Conservation (phyloP, 2,797 vertebrate genomes). For the Scolopax bukidnonensis region DNA sequence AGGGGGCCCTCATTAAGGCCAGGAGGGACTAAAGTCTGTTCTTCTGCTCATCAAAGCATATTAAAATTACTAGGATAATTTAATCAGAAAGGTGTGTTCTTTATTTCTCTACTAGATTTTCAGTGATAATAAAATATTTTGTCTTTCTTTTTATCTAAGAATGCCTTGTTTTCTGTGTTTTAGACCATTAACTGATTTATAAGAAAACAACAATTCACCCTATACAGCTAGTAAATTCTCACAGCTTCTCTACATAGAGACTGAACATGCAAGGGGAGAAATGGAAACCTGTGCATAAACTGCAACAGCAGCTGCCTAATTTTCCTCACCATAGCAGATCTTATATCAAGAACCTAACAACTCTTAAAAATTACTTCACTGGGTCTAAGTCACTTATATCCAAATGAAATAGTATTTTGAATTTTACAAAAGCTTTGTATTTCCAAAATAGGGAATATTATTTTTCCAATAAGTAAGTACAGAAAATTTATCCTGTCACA, state of each 20-base stretch:
- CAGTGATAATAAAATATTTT: not conserved
- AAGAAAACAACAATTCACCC: not conserved
- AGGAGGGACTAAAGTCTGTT: not conserved
- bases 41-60: not conserved
- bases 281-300: not conserved
- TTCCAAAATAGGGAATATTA: not conserved
- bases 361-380: not conserved
- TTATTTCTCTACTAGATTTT: not conserved
- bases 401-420: not conserved
- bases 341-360: not conserved
- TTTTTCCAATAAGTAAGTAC: not conserved
- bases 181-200: not conserved
- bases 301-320: not conserved
- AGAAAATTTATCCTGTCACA: not conserved
- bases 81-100: not conserved
- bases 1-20: not conserved
- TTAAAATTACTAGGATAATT: not conserved
- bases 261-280: not conserved
- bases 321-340: not conserved
- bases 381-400: not conserved
- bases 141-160: not conserved
- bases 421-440: not conserved
- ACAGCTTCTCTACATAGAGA: not conserved
- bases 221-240: not conserved
- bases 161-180: not conserved